Conservation (phyloP, 1,140 invertebrate genomes). For the Dolichoris vasculosae region DNA sequence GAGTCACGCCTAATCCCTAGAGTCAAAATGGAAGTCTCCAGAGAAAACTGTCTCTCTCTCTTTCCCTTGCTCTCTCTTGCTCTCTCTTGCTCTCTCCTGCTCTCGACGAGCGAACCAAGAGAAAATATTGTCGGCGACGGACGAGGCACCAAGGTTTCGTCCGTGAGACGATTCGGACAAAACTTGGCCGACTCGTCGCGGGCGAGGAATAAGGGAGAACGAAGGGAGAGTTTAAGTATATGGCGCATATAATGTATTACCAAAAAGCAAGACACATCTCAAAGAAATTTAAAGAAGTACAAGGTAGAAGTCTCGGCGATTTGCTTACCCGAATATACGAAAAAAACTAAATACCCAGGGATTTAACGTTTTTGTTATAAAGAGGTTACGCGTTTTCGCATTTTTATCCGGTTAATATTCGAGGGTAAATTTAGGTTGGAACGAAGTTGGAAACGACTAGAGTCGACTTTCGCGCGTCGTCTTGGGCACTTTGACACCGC, state of each 20-base stretch:
- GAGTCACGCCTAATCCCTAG: slow-evolving; percentile 74
- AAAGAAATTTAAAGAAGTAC: neutral
- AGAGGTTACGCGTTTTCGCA: neutral
- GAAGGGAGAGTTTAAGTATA: slow-evolving; percentile 47
- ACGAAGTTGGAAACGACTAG: neutral
- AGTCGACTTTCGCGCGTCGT: neutral
- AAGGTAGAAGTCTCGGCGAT: neutral
- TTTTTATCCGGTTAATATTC: neutral
- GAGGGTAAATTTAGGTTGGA: neutral
- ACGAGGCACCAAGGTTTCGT: slow-evolving; percentile 62
- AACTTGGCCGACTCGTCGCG: slow-evolving; percentile 53
- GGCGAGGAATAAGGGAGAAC: neutral
- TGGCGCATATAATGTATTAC: slow-evolving; percentile 62
- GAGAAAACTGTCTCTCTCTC: slow-evolving; percentile 59
- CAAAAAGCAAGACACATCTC: slow-evolving; percentile 51
- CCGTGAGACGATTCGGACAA: slow-evolving; percentile 60
- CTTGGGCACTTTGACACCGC: neutral
- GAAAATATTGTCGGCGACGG: slow-evolving; percentile 63
- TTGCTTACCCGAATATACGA: neutral
- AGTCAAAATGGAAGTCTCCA: slow-evolving; percentile 75
- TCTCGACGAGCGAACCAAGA: slow-evolving; percentile 43
- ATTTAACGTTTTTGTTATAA: neutral
- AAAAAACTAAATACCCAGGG: neutral
- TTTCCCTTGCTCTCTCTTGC: neutral
- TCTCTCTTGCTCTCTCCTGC: slow-evolving; percentile 20